Conservation (phyloP, 2,797 vertebrate genomes). For the Pygocentrus nattereri region DNA sequence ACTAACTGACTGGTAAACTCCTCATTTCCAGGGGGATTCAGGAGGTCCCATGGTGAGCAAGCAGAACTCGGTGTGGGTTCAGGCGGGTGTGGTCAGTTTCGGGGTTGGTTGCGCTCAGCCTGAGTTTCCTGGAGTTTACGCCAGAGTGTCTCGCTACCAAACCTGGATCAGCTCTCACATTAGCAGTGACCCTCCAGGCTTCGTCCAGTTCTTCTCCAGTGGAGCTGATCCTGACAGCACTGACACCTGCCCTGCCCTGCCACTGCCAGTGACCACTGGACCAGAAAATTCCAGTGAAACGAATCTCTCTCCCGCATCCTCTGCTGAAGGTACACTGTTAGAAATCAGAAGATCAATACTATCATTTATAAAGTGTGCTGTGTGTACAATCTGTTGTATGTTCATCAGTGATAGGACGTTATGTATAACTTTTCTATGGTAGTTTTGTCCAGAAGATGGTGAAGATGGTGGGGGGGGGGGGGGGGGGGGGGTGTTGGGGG, state of each 20-base stretch:
- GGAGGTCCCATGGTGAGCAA: slow-evolving; percentile 71
- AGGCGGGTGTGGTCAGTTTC: slow-evolving; percentile 72
- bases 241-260: slow-evolving; percentile 54
- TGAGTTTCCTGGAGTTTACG: slow-evolving; percentile 68
- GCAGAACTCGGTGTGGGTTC: slow-evolving; percentile 65
- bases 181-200: slow-evolving; percentile 63
- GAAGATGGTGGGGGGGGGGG: too few species aligned
- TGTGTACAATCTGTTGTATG: too few species aligned
- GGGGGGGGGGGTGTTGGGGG: too few species aligned
- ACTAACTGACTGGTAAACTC: background rate
- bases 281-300: background rate
- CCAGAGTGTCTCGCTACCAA: slow-evolving; percentile 72
- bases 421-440: too few species aligned
- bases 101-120: slow-evolving; percentile 67
- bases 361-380: too few species aligned
- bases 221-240: slow-evolving; percentile 63
- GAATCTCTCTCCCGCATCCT: too few species aligned
- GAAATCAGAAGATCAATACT: too few species aligned
- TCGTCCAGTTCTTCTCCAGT: slow-evolving; percentile 63
- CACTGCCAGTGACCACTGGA: background rate
- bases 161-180: slow-evolving; percentile 67
- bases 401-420: too few species aligned
- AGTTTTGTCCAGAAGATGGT: too few species aligned
- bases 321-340: background rate
- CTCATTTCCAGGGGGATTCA: slow-evolving; percentile 62